phyloP scores from a whole-genome alignment of 2,797 vertebrate species.

The Neosalanx taihuensis region DNA sequence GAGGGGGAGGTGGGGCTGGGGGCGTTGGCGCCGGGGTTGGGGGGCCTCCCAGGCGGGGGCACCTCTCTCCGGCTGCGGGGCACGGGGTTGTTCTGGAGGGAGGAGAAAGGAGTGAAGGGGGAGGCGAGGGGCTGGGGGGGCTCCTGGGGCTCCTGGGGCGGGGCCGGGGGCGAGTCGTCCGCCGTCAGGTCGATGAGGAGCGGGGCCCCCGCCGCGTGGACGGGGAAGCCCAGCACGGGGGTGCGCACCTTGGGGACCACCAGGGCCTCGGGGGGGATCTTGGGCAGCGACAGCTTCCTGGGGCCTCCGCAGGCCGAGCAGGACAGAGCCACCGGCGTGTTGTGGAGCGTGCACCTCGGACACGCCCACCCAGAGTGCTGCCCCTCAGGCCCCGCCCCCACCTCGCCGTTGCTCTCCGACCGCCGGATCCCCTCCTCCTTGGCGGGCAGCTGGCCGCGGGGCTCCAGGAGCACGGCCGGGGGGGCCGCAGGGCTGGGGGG shows the following conservation, averaged over 20 bases:
- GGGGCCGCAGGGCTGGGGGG: conserved; percentile 35
- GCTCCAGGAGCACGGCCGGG: conserved; percentile 59
- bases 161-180: conserved; percentile 62
- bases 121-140: conserved; percentile 64
- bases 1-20: conserved; percentile 68
- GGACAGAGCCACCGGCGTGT: conserved; percentile 87
- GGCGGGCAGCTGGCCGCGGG: conserved; percentile 51
- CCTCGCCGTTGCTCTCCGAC: conserved; percentile 70
- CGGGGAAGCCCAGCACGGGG: conserved; percentile 76
- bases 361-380: conserved; percentile 84
- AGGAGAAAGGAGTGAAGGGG: conserved; percentile 79
- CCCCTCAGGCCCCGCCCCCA: conserved; percentile 10
- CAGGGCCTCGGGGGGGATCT: conserved; percentile 93
- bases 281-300: conserved; percentile 91
- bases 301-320: conserved; percentile 95
- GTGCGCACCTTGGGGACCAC: conserved; percentile 92
- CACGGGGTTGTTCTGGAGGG: conserved; percentile 92
- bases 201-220: conserved; percentile 65
- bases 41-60: conserved; percentile 74
- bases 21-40: conserved; percentile 70
- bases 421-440: conserved; percentile 62
- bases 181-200: conserved; percentile 75
- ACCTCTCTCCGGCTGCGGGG: conserved; percentile 95
- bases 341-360: conserved; percentile 92
- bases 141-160: conserved; percentile 64